phyloP scores from a whole-genome alignment of 2,797 vertebrate genomes.

The Poecilia wingei region DNA sequence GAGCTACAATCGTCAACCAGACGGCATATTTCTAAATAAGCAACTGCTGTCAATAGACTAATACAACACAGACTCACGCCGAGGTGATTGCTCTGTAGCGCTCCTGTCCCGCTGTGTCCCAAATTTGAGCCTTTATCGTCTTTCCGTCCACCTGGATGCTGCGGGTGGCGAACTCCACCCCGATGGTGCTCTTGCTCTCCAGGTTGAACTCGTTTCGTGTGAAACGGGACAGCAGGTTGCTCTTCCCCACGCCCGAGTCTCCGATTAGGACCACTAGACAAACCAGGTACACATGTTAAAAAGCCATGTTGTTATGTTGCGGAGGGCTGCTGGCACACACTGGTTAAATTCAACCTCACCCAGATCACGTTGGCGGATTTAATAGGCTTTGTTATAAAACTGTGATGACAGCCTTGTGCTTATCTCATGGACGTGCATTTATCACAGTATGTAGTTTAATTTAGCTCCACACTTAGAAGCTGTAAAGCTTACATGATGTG shows the following conservation, averaged over 20 bases:
- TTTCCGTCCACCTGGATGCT: conserved; percentile 97
- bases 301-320: not conserved
- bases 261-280: conserved; percentile 92
- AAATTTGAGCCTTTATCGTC: conserved; percentile 96
- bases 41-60: not conserved
- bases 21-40: not conserved
- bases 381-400: not conserved
- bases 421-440: not conserved
- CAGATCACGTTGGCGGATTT: not conserved
- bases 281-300: not conserved
- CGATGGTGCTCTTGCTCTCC: conserved; percentile 98
- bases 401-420: not conserved
- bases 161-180: conserved; percentile 95
- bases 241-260: conserved; percentile 96
- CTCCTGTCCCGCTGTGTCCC: conserved; percentile 96
- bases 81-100: conserved; percentile 97
- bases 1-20: not conserved
- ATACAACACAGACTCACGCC: conserved; percentile 83
- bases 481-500: not conserved
- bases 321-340: not conserved
- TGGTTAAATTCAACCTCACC: not conserved
- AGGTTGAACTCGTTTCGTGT: conserved; percentile 97
- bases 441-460: not conserved
- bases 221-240: conserved; percentile 95
- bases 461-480: not conserved